Conservation (phyloP, 2,888 invertebrate species). For the Apamea monoglypha region DNA sequence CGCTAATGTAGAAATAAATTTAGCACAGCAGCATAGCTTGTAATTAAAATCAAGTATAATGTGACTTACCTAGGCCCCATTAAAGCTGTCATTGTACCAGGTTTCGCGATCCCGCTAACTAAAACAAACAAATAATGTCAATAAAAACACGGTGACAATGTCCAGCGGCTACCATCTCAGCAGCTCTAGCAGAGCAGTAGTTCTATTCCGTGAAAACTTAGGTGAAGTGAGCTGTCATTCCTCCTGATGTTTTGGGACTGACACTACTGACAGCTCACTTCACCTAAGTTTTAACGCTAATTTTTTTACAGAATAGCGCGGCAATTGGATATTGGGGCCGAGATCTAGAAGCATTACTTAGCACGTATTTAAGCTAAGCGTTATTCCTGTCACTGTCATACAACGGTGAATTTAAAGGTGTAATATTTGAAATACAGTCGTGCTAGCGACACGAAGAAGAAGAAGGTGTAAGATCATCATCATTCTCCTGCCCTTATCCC, state of each 20-base stretch:
- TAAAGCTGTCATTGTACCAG: constrained; percentile 95
- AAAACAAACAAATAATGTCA: constrained; percentile 70
- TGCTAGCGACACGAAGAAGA: too few relatives aligned
- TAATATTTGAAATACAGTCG: too few relatives aligned
- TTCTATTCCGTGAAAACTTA: neutral
- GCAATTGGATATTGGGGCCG: neutral
- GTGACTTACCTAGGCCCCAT: constrained; percentile 95
- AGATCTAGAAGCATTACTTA: neutral
- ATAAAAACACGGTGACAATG: neutral
- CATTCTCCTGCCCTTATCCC: too few relatives aligned
- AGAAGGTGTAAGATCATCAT: too few relatives aligned
- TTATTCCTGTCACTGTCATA: neutral
- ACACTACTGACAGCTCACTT: too few relatives aligned
- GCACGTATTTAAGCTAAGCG: neutral
- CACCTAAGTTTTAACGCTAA: too few relatives aligned
- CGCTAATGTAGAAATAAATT: neutral
- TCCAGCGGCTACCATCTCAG: neutral
- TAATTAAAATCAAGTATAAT: neutral
- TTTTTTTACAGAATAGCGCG: too few relatives aligned
- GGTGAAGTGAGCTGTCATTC: too few relatives aligned
- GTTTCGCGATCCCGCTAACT: constrained; percentile 95
- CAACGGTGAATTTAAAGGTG: neutral
- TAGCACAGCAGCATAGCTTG: neutral
- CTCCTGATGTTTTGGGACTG: too few relatives aligned
- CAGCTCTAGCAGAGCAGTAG: neutral